A percentile compares a stretch with the other conserved stretches of the same genome.
Evolutionary conservation across 2,113 vertebrate genomes (phyloP).

Genomic region (Nematolebias whitei): DNA sequence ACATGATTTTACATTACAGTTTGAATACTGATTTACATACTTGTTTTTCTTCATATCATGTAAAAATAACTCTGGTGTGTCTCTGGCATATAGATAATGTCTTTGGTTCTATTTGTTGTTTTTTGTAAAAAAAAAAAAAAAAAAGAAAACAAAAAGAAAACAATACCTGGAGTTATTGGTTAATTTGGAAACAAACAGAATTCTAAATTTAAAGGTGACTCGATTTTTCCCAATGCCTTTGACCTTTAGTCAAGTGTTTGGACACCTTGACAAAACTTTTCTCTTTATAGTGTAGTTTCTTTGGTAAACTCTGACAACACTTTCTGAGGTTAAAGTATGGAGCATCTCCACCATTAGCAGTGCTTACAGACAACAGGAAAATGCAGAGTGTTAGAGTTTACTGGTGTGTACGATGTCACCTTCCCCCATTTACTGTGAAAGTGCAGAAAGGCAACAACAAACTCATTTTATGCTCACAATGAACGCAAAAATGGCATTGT

Average conservation of each 20-base stretch:
- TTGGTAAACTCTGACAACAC: background rate
- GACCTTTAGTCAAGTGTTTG: background rate
- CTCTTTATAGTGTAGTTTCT: background rate
- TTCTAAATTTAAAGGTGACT: background rate
- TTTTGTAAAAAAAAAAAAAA: too few relatives aligned
- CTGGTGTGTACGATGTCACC: conserved; percentile 9
- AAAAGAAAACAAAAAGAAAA: too few relatives aligned
- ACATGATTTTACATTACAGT: too few relatives aligned
- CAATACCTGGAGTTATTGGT: background rate
- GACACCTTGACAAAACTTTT: background rate
- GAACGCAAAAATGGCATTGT: background rate
- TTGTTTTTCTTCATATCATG: too few relatives aligned
- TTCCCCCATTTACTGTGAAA: conserved; percentile 18
- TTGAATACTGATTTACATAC: too few relatives aligned
- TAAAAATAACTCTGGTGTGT: too few relatives aligned
- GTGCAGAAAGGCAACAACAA: background rate
- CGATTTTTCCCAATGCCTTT: background rate
- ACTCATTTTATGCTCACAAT: background rate
- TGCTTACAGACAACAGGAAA: conserved; percentile 49
- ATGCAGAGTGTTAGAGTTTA: background rate
- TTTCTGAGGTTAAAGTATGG: background rate
- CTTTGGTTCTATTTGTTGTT: background rate
- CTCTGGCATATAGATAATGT: too few relatives aligned
- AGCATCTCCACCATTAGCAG: background rate
- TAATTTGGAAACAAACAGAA: conserved; percentile 24